Conservation (phyloP, 1,140 invertebrate species). For the Lepidostoma basale region DNA sequence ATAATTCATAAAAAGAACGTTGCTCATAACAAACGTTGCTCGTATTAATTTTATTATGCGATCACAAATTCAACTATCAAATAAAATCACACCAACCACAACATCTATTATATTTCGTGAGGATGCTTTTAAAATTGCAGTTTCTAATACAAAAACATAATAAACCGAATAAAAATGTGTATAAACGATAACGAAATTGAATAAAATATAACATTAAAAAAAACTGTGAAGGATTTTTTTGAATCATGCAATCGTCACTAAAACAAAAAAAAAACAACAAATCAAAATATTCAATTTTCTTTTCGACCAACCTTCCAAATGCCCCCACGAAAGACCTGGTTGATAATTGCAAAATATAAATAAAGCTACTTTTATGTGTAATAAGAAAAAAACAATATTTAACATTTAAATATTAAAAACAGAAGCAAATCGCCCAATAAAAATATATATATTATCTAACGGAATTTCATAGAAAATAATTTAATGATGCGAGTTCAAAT, state of each 20-base stretch:
- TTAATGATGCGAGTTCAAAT: no score
- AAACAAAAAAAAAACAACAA: constrained; percentile 21
- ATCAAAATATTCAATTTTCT: constrained; percentile 38
- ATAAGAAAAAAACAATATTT: no score
- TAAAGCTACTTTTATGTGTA: no score
- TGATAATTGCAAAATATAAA: constrained; percentile 44
- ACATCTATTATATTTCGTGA: constrained; percentile 25
- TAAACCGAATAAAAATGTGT: constrained; percentile 2
- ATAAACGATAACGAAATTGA: not conserved
- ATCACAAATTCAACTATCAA: no score
- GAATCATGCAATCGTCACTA: constrained; percentile 21
- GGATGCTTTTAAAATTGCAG: not conserved
- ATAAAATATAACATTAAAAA: constrained; percentile 1
- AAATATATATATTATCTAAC: no score
- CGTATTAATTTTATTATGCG: no score
- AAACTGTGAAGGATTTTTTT: constrained; percentile 4
- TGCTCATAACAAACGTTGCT: no score
- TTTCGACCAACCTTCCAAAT: constrained; percentile 69
- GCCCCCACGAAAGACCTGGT: constrained; percentile 70
- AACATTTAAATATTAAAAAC: not conserved
- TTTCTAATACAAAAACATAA: constrained; percentile 10
- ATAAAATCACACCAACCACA: constrained; percentile 43
- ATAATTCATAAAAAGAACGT: no score
- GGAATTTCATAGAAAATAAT: no score
- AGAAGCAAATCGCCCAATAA: no score